A percentile compares a stretch with the other conserved stretches of the same genome.
Evolutionary conservation across 2,113 vertebrate species (phyloP).

Genomic region (Dascyllus trimaculatus): DNA sequence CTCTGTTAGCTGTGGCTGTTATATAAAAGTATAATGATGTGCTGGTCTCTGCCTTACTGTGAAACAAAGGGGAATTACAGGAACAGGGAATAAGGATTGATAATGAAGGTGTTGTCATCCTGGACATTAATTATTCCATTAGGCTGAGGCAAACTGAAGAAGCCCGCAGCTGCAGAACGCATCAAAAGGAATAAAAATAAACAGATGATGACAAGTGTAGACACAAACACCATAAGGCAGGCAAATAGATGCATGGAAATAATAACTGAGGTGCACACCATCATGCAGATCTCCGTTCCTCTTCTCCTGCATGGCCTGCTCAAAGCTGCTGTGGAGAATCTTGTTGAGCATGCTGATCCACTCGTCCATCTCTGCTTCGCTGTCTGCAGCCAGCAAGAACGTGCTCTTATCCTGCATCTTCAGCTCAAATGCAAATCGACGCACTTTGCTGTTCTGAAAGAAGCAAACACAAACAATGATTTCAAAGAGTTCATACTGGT

Average conservation of each 20-base stretch:
- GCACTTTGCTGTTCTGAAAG: slow-evolving; percentile 93
- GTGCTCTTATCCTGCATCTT: slow-evolving; percentile 99
- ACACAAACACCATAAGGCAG: not conserved
- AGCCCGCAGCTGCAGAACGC: not conserved
- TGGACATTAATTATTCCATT: slow-evolving; percentile 7
- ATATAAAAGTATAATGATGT: slow-evolving; percentile 32
- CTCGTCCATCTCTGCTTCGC: slow-evolving; percentile 96
- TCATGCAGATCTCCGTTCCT: slow-evolving; percentile 94
- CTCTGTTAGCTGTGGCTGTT: slow-evolving; percentile 34
- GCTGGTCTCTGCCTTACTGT: not conserved
- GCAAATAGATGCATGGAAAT: not conserved
- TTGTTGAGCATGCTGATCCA: slow-evolving; percentile 95
- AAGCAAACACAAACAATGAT: not conserved
- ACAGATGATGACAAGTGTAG: not conserved
- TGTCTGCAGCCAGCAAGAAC: slow-evolving; percentile 95
- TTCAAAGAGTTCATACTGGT: not conserved
- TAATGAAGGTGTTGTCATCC: slow-evolving; percentile 4
- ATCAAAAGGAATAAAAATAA: slow-evolving; percentile 14
- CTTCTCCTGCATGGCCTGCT: slow-evolving; percentile 96
- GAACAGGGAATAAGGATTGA: not conserved
- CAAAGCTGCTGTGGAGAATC: slow-evolving; percentile 97
- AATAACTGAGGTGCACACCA: slow-evolving; percentile 76
- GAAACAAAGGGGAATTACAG: not conserved
- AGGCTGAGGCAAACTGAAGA: not conserved
- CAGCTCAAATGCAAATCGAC: slow-evolving; percentile 96